Evolutionary conservation across 1,140 invertebrate genomes (phyloP).

Genomic region (Samia ricini): DNA sequence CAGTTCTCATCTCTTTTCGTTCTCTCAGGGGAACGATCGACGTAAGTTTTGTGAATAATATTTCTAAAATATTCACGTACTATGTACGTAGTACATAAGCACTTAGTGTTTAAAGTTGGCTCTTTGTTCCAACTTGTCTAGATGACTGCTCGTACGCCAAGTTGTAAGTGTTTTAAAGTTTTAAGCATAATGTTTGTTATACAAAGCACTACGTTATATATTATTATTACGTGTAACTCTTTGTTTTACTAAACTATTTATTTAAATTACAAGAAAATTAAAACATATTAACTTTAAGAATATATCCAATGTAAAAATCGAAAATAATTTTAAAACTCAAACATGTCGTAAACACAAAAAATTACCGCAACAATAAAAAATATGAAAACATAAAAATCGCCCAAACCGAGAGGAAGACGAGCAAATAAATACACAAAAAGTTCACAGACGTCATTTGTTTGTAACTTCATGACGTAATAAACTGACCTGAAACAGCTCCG

Average conservation of each 20-base stretch:
- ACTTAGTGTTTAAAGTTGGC: neutral
- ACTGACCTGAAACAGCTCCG: neutral
- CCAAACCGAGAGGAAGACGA: neutral
- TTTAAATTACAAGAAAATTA: too few relatives aligned
- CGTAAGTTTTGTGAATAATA: neutral
- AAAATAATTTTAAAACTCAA: neutral
- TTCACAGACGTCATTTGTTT: neutral
- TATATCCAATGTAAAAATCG: neutral
- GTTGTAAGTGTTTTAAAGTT: slow-evolving; percentile 7
- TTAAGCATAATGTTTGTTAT: slow-evolving; percentile 2
- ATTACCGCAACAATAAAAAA: neutral
- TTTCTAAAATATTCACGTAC: neutral
- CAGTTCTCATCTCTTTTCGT: neutral
- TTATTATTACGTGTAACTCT: neutral
- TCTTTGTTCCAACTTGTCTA: neutral
- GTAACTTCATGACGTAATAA: neutral
- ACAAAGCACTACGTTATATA: neutral
- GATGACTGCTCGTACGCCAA: neutral
- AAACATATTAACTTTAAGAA: neutral
- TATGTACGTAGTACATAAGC: neutral
- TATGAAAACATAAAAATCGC: neutral
- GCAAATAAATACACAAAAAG: neutral
- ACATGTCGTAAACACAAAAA: neutral
- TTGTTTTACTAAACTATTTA: too few relatives aligned
- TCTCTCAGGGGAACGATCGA: neutral